Base-by-base conservation (phyloP, 2,797 vertebrate genomes). In the Anniella stebbinsi region DNA sequence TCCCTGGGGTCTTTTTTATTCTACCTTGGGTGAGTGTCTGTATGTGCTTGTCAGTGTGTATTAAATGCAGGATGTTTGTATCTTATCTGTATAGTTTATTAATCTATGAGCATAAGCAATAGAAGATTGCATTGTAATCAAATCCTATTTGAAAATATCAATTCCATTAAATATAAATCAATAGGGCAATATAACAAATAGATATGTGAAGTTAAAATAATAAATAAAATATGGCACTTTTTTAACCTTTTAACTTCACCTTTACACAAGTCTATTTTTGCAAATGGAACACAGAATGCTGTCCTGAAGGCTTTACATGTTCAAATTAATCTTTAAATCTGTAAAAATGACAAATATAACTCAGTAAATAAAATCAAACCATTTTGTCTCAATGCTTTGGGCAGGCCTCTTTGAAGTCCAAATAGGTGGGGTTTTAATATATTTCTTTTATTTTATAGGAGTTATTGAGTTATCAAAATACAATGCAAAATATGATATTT, bases 401-500 rank as follows among this genome's bases (percentile, higher is more conserved):
- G 63, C 81, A 2, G 0, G 92, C 92, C 86, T 70, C 51, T 93
- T 63, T 88, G 92, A 90, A 38, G 0, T 67, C 91, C 80, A 95
- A 54, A 87, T 33, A 51, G 66, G 36, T 84, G 5, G 13, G 25
- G 45, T 30, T 67, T 73, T 57, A 45, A 78, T 75, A 7, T 67
- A 1, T 3, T 38, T 81, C 45, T 23, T 48, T 91, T 92, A 41
- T 93, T 86, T 84, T 75, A 80, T 77, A 90, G 93, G 88, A 7
- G 4, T 93, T 91, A 94, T 91, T 93, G 92, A 93, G 86, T 94
- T 95, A 94, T 95, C 94, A 93, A 93, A 94, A 93, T 94, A 77
- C 86, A 95, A 93, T 92, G 87, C 86, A 95, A 94, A 95, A 93
- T 94, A 94, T 91, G 92, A 87, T 93, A 96, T 95, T 95, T 95